Evolutionary conservation across 2,888 invertebrate genomes (phyloP).

Genomic region (Megalurothrips usitatus): DNA sequence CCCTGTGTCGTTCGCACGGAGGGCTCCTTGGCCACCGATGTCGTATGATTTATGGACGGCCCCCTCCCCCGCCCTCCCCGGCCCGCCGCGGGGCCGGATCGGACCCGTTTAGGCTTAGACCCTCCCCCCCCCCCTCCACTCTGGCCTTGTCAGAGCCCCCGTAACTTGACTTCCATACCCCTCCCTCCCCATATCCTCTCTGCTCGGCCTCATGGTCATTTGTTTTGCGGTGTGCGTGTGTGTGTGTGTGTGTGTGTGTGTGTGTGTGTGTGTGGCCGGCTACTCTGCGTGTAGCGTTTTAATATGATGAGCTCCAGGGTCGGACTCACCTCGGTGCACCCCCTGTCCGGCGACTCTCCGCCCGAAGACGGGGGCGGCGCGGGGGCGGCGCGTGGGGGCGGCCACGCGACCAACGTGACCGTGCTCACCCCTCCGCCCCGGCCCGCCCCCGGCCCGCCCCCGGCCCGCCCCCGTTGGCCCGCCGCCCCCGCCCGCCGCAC

Average conservation of each 20-base stretch:
- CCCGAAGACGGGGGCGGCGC: not conserved
- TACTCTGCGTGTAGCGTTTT: slow-evolving; percentile 24
- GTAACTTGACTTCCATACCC: not conserved
- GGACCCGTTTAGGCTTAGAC: too few species aligned
- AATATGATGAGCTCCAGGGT: slow-evolving; percentile 22
- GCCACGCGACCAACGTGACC: slow-evolving; percentile 9
- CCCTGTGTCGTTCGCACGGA: too few species aligned
- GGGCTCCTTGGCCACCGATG: too few species aligned
- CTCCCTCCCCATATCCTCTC: not conserved
- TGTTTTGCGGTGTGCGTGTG: not conserved
- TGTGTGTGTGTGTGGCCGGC: too few species aligned
- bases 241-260: too few species aligned
- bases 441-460: slow-evolving; percentile 33
- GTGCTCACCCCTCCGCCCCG: slow-evolving; percentile 30
- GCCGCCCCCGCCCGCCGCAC: slow-evolving; percentile 33
- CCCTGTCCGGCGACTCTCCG: too few species aligned
- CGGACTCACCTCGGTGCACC: not conserved
- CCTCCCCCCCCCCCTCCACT: not conserved
- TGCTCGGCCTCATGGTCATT: not conserved
- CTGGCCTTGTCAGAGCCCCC: not conserved
- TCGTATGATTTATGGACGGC: too few species aligned
- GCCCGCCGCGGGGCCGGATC: too few species aligned
- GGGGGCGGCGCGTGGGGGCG: not conserved
- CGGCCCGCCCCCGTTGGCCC: slow-evolving; percentile 26
- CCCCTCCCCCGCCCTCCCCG: too few species aligned